Base-by-base conservation (phyloP, 1,140 invertebrate genomes). In the Drosophila virilis region DNA sequence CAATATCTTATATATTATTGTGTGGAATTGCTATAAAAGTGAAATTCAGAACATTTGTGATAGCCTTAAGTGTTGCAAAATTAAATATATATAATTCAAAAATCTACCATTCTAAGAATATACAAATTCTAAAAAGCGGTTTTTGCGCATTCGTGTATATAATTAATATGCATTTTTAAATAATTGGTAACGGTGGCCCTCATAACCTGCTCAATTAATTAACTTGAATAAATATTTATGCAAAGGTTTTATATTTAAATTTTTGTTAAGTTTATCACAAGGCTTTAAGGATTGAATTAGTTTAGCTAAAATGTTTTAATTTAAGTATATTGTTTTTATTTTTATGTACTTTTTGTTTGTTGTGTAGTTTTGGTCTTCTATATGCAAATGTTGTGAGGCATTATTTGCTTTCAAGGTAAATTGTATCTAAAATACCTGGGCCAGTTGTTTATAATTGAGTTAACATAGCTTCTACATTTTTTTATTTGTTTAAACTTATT, bases 361-460 rank as follows among this genome's bases (percentile, higher is more conserved):
- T 52, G 42, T 28, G 40, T 59, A 15, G 42, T 68, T 46, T 75
- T 74, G 57, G 72, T 71, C 55, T 67, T 52, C 51, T 52, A 45
- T 64, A 57, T 46, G 66, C 72, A 78, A 76, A 60, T 37, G 65
- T 74, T 51, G 71, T 55, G 68, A 64, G 57, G 55, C 73, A 32
- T 69, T 72, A 38, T 65, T 51, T 78, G 61, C 55, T 69, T 65
- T 50, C 68, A 64, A 67, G 72, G 61, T 86, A 88, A 85, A 88
- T 88, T 88, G 68, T 86, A 86, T 86, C 75, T 88, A 86, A 86
- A 86, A 86, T 86, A 86, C 78, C 71, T 86, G 64, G 60, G 75
- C 71, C 70, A 75, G 32, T 80, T 74, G 69, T 70, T 74, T 45
- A 42, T 80, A 77, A 77, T 74, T 86, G 60, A 66, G 67, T 76